Base-by-base conservation (phyloP, 2,888 invertebrate genomes). In the Hemicrepidius hirtus region DNA sequence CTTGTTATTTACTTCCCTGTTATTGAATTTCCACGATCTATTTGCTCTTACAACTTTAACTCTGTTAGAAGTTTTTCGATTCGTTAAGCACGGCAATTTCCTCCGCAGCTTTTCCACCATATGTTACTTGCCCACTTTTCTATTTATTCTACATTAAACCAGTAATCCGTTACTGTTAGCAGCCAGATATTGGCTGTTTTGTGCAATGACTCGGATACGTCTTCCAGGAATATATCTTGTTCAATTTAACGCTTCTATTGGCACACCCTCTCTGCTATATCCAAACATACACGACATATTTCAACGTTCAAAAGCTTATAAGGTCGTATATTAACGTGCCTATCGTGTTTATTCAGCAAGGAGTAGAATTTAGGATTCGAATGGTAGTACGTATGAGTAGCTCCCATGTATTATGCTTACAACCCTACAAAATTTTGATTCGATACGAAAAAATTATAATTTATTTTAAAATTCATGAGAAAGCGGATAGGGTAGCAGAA, bases 21-120 rank as follows among this genome's bases (percentile, higher is more conserved):
- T 57, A 57, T 57, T 57, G 57, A 57, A 57, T 57, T 57, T 37
- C 37, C 37, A 40, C 57, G 57, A 57, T 57, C 57, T 57, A 57
- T 57, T 57, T 57, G 35, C 57, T 40, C 57, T 10, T 57, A 21
- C 10, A 57, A 35, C 57, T 57, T 57, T 57, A 57, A 57, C 57
- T 13, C n/a, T 18, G 57, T 57, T 57, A 57, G 16, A 57, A 57
- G 37, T 40, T 57, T 57, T 57, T 37, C 53, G 53, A 53, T 53
- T 53, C 53, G 53, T 53, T 53, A 53, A 53, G 53, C 53, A 53
- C 53, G 21, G 53, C 53, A 53, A 53, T 53, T 53, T 49, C 21
- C 49, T 53, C 12, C 24, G 7, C 53, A 13, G 21, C 53, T 24
- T 13, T 50, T 53, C 32, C 53, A 53, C 7, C 53, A 21, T 53